A percentile compares a stretch with the other conserved stretches of the same genome.
Conservation (phyloP, 2,113 vertebrate species). For the Rousettus leschenaultii region DNA sequence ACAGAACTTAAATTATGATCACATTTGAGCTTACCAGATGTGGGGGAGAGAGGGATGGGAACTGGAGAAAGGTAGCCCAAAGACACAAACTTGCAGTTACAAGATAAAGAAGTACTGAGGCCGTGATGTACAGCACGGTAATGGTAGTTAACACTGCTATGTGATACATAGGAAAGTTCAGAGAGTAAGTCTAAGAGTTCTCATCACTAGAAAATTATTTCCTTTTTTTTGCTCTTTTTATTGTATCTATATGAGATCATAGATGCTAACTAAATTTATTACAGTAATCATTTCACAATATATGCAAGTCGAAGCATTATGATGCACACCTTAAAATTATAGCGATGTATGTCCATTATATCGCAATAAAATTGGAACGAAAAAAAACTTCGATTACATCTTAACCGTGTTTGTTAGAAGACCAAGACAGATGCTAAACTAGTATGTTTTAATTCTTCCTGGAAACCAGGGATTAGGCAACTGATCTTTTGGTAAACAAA, state of each 20-base stretch:
- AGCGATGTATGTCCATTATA: neutral
- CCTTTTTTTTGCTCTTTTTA: neutral
- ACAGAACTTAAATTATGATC: neutral
- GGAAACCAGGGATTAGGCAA: neutral
- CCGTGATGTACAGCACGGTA: neutral
- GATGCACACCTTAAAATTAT: neutral
- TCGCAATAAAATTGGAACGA: neutral
- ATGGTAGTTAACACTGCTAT: neutral
- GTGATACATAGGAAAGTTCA: neutral
- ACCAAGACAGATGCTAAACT: neutral
- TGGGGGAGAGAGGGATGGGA: neutral
- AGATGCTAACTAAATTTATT: neutral
- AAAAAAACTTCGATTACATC: neutral
- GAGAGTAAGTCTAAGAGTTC: neutral
- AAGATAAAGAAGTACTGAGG: neutral
- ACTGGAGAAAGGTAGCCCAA: neutral
- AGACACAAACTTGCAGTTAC: neutral
- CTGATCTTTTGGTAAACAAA: neutral
- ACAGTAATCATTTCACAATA: neutral
- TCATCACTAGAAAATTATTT: neutral
- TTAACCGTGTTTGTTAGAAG: neutral
- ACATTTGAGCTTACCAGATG: neutral
- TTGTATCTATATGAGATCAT: neutral
- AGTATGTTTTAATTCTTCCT: conserved; percentile 34
- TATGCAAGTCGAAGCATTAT: neutral